Conservation (phyloP, 2,113 vertebrate species). For the Dipodomys stephensi region DNA sequence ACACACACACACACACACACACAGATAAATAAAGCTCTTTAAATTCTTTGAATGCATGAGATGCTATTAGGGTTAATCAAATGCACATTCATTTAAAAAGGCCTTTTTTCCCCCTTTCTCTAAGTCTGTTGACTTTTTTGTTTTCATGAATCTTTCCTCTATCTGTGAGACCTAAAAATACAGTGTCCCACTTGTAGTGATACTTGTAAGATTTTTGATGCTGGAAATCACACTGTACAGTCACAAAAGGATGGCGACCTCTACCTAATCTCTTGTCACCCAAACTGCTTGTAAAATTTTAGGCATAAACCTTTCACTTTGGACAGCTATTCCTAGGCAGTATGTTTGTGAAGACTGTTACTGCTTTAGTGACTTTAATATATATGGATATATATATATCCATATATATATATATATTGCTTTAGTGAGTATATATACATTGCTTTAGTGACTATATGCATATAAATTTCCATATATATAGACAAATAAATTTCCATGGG, state of each 20-base stretch:
- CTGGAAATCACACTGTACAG: neutral
- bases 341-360: neutral
- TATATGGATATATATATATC: neutral
- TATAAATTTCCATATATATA: neutral
- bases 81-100: neutral
- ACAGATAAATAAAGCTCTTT: neutral
- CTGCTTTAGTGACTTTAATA: neutral
- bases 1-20: rapidly evolving
- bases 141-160: neutral
- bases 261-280: neutral
- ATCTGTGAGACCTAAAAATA: neutral
- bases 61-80: neutral
- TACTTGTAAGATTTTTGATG: neutral
- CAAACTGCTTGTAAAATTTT: neutral
- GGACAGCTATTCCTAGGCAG: neutral
- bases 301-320: neutral
- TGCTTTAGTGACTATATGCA: neutral
- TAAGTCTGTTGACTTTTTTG: neutral
- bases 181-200: neutral
- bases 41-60: neutral
- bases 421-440: neutral
- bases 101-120: neutral
- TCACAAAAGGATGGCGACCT: neutral
- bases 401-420: neutral
- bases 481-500: rapidly evolving